Base-by-base conservation (phyloP, 2,888 invertebrate genomes). In the Scaptomyza polygonia region DNA sequence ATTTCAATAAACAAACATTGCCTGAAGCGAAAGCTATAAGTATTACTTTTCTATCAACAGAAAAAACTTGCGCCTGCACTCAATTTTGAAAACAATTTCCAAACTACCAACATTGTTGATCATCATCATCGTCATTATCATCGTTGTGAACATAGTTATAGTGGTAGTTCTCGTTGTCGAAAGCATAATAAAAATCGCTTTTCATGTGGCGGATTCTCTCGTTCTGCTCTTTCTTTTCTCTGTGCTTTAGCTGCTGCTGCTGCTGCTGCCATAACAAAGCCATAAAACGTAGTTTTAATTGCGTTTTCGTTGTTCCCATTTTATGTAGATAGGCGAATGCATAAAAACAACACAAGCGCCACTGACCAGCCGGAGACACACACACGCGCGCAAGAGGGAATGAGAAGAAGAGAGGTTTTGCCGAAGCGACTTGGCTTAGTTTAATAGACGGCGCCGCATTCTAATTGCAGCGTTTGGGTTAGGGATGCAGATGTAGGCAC, bases 241-340 rank as follows among this genome's bases (percentile, higher is more conserved):
- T 48, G 18, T 18, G 32, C 9, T 40, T 21, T 61, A 16, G 62
- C 29, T 42, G 54, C 48, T 51, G 64, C 57, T 51, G 64, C 57
- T 55, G 70, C 64, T 59, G 67, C 80, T 77, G 77, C 82, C 84
- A 86, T 86, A 88, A 86, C 85, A 90, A 90, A 90, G 90, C 90
- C 88, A 90, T 90, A 90, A 90, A 90, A 90, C 89, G 90, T 90
- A 90, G 83, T 90, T 90, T 90, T 90, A 90, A 90, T 90, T 90
- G 90, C 91, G 90, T 90, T 90, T 90, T 88, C 90, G 90, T 90
- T 90, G 88, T 89, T 79, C 86, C 86, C 89, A 88, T 89, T 89
- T 90, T 88, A 86, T 88, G 81, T 80, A 88, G 81, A 79, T 62
- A 69, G 82, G 70, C 61, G 71, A 86, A 88, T 88, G 88, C 84